A percentile compares a stretch with the other conserved stretches of the same genome.
phyloP scores from a whole-genome alignment of 2,888 invertebrate genomes.

The Eilema sororculum region DNA sequence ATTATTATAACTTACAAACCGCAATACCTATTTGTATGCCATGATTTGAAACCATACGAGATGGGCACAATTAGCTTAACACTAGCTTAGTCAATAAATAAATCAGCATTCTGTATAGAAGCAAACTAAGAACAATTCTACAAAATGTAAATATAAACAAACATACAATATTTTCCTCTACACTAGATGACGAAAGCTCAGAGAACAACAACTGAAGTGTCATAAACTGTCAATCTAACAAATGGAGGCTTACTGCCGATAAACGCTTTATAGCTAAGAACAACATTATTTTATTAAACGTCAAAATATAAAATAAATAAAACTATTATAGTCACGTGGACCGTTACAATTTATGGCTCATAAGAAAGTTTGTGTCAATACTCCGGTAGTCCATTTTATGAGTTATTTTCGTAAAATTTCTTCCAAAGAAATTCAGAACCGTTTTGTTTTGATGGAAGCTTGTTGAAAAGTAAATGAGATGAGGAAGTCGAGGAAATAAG shows the following conservation, averaged over 20 bases:
- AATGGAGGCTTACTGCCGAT: constrained; percentile 66
- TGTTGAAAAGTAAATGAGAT: constrained; percentile 16
- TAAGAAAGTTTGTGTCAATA: constrained; percentile 24
- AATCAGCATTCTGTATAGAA: too few relatives aligned
- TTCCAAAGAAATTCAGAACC: constrained; percentile 12
- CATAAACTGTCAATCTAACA: constrained; percentile 63
- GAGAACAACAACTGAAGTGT: constrained; percentile 25
- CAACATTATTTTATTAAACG: constrained; percentile 51
- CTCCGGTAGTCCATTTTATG: constrained; percentile 9
- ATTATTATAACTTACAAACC: too few relatives aligned
- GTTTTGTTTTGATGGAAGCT: constrained; percentile 21
- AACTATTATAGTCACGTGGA: constrained; percentile 46
- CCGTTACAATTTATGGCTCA: constrained; percentile 36
- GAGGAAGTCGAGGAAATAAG: constrained; percentile 13
- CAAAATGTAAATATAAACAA: background rate
- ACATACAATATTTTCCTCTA: constrained; percentile 1
- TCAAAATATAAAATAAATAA: constrained; percentile 47
- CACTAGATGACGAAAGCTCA: background rate
- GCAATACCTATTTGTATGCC: too few relatives aligned
- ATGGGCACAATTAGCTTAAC: too few relatives aligned
- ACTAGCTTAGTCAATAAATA: background rate
- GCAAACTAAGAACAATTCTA: too few relatives aligned
- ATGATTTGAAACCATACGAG: too few relatives aligned
- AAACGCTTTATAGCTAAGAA: constrained; percentile 58
- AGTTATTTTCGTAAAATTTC: constrained; percentile 23